These are phyloP conservation scores for Okamejei kenojei DNA, from an alignment of 2,797 vertebrate genomes.

Conservation along the genomic window DNA sequence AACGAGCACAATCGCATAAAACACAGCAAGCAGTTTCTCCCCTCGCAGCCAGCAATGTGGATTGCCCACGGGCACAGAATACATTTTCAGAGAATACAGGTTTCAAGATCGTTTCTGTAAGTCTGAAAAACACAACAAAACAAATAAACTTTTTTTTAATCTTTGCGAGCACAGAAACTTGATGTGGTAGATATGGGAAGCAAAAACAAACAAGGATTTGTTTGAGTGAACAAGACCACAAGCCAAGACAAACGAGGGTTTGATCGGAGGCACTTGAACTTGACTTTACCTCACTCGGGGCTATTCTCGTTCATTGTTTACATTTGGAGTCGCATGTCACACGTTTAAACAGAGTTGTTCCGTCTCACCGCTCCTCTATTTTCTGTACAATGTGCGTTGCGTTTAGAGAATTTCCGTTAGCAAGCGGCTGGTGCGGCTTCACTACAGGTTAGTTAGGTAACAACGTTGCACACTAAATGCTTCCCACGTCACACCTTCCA, in stretches of 20 bases:
- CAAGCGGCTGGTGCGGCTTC: too few species aligned
- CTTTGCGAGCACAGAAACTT: background rate
- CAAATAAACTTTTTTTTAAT: background rate
- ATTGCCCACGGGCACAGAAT: background rate
- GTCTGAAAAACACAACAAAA: background rate
- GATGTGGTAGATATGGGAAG: background rate
- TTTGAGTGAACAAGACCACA: background rate
- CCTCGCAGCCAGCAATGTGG: background rate
- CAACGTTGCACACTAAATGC: background rate
- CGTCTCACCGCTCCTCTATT: background rate
- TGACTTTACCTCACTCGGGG: conserved; percentile 45
- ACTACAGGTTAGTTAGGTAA: background rate
- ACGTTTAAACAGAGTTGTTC: background rate
- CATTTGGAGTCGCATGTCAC: conserved; percentile 45
- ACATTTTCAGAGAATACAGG: too few species aligned
- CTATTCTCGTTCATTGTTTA: conserved; percentile 45
- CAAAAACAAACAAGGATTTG: background rate
- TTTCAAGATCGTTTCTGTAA: background rate
- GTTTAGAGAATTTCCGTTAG: background rate
- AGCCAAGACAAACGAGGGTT: background rate
- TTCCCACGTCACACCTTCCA: background rate
- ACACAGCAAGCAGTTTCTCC: background rate
- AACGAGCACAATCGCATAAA: background rate
- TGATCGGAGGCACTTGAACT: conserved; percentile 68
- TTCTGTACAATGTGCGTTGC: too few species aligned